phyloP scores from a whole-genome alignment of 35 echinoderm and acorn worm species.

The Lytechinus pictus region DNA sequence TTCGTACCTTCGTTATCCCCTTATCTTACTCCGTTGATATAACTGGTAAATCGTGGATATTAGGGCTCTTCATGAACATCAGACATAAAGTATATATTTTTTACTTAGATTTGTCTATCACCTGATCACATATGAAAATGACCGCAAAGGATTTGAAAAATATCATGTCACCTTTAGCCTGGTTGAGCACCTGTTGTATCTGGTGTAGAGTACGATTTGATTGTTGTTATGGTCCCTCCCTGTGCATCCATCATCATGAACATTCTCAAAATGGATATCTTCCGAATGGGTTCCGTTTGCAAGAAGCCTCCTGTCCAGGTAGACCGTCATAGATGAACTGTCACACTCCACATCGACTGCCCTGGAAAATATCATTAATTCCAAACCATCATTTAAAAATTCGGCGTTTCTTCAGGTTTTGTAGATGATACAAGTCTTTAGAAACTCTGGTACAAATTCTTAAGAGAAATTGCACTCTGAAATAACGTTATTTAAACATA shows the following conservation, averaged over 20 bases:
- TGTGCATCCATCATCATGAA: not conserved
- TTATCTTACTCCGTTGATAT: no score
- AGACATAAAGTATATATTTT: no score
- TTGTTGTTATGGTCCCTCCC: not conserved
- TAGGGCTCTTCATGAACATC: no score
- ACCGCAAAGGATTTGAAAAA: not conserved
- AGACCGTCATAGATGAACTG: constrained; percentile 22
- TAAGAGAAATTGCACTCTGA: no score
- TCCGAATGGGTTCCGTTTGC: not conserved
- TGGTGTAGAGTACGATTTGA: not conserved
- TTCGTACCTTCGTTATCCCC: no score
- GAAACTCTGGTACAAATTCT: no score
- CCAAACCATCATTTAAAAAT: not conserved
- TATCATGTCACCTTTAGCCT: constrained; percentile 13
- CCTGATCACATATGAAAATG: no score
- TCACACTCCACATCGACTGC: constrained; percentile 2
- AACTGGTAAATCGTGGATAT: no score
- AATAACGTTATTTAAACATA: no score
- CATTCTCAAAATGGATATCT: constrained; percentile 21
- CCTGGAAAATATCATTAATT: not conserved
- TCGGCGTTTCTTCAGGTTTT: no score
- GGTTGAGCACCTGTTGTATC: constrained; percentile 16
- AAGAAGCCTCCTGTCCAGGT: not conserved
- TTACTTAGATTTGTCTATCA: no score
- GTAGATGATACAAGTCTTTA: no score